Evolutionary conservation across 2,888 invertebrate species (phyloP).

Genomic region (Amiota minor): DNA sequence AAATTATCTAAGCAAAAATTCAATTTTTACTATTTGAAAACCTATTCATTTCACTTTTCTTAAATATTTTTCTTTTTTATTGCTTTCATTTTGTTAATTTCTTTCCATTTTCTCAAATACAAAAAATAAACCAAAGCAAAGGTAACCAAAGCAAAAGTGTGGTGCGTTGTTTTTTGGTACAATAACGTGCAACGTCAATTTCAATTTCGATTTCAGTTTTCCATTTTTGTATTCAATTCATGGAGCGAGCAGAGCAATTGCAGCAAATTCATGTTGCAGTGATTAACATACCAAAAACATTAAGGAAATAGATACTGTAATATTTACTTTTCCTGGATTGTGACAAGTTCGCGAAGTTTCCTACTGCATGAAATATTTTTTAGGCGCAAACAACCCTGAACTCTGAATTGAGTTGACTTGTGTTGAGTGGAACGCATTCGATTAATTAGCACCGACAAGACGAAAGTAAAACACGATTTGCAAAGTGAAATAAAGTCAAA

Average conservation of each 20-base stretch:
- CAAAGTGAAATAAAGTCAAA: no score
- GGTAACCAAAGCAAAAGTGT: not conserved
- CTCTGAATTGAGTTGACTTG: not conserved
- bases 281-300: conserved; percentile 24
- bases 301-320: not conserved
- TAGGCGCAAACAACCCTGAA: no score
- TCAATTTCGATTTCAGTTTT: conserved; percentile 6
- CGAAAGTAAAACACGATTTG: no score
- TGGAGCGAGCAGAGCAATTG: conserved; percentile 16
- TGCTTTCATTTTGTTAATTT: not conserved
- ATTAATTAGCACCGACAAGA: conserved; percentile 52
- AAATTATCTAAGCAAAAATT: no score
- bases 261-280: conserved; percentile 24
- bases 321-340: conserved; percentile 12
- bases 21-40: no score
- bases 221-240: conserved; percentile 18
- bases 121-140: not conserved
- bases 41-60: no score
- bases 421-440: conserved; percentile 48
- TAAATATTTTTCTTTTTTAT: no score
- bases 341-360: conserved; percentile 3
- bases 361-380: no score
- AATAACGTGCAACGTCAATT: not conserved
- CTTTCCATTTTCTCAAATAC: not conserved
- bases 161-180: not conserved